phyloP scores from a whole-genome alignment of 2,113 vertebrate genomes.

The Gavialis gangeticus region DNA sequence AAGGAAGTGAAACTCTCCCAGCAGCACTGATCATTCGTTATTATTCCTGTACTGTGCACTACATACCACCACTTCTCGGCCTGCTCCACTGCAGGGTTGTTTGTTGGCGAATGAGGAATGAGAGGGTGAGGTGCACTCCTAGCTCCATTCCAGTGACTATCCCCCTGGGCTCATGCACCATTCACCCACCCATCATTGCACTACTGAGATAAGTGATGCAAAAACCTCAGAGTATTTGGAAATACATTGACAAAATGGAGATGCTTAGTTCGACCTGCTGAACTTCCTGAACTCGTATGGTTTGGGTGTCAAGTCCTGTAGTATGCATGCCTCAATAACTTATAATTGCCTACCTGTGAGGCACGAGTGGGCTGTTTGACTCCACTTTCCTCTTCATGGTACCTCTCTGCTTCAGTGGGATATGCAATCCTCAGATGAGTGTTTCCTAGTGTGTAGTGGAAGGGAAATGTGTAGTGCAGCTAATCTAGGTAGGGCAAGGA shows the following conservation, averaged over 20 bases:
- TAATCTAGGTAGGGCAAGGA: rapidly evolving
- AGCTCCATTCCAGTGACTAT: too few relatives aligned
- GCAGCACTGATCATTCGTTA: too few relatives aligned
- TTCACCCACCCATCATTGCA: too few relatives aligned
- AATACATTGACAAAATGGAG: neutral
- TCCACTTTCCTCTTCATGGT: neutral
- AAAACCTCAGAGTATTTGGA: neutral
- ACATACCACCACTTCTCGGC: too few relatives aligned
- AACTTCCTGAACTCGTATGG: neutral
- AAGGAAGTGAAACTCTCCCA: too few relatives aligned
- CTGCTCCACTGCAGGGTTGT: too few relatives aligned
- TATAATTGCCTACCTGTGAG: neutral
- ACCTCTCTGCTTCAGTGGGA: neutral
- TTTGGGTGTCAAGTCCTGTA: too few relatives aligned
- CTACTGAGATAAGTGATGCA: neutral
- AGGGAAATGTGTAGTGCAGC: neutral
- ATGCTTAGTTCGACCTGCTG: neutral
- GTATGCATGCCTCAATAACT: too few relatives aligned
- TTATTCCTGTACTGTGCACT: too few relatives aligned
- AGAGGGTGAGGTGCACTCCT: too few relatives aligned
- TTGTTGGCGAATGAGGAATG: too few relatives aligned
- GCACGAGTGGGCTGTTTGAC: neutral
- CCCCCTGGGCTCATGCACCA: too few relatives aligned
- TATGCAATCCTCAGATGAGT: neutral
- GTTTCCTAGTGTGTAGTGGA: neutral